Evolutionary conservation across 2,797 vertebrate species (phyloP), one percentile per base, ranked within the genome.

Genomic region (Rachycentron canadum): DNA sequence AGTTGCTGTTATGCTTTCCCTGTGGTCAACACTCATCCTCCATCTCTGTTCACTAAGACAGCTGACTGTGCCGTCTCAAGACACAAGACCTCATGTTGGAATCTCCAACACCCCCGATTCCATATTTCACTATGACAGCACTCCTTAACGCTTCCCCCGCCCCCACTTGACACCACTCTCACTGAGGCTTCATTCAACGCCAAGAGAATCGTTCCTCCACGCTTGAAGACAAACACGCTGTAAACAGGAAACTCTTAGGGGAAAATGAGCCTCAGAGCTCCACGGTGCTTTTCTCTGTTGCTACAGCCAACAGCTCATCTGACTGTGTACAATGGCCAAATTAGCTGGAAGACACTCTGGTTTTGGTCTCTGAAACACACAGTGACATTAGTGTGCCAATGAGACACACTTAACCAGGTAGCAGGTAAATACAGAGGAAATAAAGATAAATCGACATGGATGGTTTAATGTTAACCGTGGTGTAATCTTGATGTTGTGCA

Each of bases 211-310:
- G 11, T 21, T 77, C 65, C 66, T 82, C 43, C 41, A 61, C 8
- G 12, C 84, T 75, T 63, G 9, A 70, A 81, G 82, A 81, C 82
- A 84, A 86, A 90, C 74, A 78, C 61, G 67, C 65, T 70, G 84
- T 86, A 89, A 92, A 92, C 89, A 91, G 88, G 71, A 41, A 76
- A 40, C 71, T 87, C 86, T 80, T 64, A 3, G 14, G 89, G 78
- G 86, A 72, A 49, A 76, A 79, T 45, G 55, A 74, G 84, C 57
- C 72, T 82, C 77, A 30, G 7, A 88, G 83, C 86, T 74, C 79
- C 56, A 52, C 9, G 69, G 86, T 63, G 79, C 69, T 56, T 74
- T 69, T 64, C 56, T 59, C 65, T 69, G 88, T 86, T 83, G 88
- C 88, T 38, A 82, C 80, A 78, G 86, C 63, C 85, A 90, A 88